Percentiles rank a stretch among this genome's conserved stretches.
phyloP scores from a whole-genome alignment of 1,140 invertebrate genomes.

The Bombus superbus region DNA sequence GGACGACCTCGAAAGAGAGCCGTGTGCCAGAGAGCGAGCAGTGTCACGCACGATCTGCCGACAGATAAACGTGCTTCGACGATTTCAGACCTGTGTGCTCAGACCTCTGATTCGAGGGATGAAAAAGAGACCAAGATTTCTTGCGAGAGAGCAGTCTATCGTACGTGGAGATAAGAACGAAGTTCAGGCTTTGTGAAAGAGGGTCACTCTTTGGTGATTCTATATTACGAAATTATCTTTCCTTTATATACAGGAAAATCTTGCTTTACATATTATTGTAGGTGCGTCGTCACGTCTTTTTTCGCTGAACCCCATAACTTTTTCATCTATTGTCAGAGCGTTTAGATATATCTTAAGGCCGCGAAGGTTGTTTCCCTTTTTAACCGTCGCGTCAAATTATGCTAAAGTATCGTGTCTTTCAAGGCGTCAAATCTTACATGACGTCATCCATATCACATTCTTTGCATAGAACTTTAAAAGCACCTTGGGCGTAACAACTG shows the following conservation, averaged over 20 bases:
- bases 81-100: neutral
- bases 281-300: no score
- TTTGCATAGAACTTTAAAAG: no score
- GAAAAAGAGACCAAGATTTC: constrained; percentile 8
- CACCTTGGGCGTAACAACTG: neutral
- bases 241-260: no score
- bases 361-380: no score
- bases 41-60: constrained; percentile 41
- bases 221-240: constrained; percentile 14
- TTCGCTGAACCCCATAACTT: no score
- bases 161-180: constrained; percentile 4
- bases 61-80: constrained; percentile 21
- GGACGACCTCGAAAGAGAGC: neutral
- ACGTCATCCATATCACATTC: no score
- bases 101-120: neutral
- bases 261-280: no score
- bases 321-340: no score
- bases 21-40: neutral
- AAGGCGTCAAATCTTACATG: no score
- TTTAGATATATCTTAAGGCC: no score
- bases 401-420: no score
- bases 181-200: neutral
- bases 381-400: no score
- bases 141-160: constrained; percentile 5
- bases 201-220: neutral